Evolutionary conservation across 1,140 invertebrate genomes (phyloP).

Genomic region (Neodiprion fabricii): DNA sequence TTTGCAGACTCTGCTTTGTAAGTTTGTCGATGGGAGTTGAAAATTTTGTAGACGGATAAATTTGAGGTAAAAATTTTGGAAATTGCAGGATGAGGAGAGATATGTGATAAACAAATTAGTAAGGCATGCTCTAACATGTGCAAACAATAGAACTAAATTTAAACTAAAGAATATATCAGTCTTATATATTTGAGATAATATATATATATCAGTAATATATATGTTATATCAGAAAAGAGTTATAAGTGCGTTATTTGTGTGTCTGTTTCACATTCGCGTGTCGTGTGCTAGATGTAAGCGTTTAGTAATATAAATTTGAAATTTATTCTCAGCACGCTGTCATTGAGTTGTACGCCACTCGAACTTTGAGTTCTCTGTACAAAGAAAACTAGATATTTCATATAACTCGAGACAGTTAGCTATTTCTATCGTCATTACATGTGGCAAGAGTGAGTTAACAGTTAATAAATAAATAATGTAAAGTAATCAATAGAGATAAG

Average conservation of each 20-base stretch:
- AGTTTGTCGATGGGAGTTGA: too few species aligned
- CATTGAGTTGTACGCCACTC: background rate
- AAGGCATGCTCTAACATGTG: slow-evolving; percentile 64
- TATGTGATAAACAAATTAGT: slow-evolving; percentile 28
- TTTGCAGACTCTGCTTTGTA: background rate
- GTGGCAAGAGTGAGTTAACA: slow-evolving; percentile 50
- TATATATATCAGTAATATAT: slow-evolving; percentile 46
- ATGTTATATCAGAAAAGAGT: slow-evolving; percentile 42
- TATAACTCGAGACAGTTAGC: background rate
- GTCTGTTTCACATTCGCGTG: slow-evolving; percentile 51
- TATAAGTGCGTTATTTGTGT: slow-evolving; percentile 38
- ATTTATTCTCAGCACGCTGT: slow-evolving; percentile 20
- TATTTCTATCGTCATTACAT: slow-evolving; percentile 50
- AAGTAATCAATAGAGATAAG: slow-evolving; percentile 37
- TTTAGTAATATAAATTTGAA: slow-evolving; percentile 6
- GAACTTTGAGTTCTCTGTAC: background rate
- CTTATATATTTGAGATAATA: slow-evolving; percentile 60
- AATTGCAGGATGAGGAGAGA: background rate
- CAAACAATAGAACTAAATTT: slow-evolving; percentile 62
- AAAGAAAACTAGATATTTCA: background rate
- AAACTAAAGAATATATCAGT: slow-evolving; percentile 62
- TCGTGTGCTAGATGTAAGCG: slow-evolving; percentile 23
- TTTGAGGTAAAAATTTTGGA: background rate
- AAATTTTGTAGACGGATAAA: background rate
- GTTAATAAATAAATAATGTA: background rate